A percentile compares a stretch with the other conserved stretches of the same genome.
phyloP scores from a whole-genome alignment of 2,113 vertebrate species.

The Neomonachus schauinslandi region DNA sequence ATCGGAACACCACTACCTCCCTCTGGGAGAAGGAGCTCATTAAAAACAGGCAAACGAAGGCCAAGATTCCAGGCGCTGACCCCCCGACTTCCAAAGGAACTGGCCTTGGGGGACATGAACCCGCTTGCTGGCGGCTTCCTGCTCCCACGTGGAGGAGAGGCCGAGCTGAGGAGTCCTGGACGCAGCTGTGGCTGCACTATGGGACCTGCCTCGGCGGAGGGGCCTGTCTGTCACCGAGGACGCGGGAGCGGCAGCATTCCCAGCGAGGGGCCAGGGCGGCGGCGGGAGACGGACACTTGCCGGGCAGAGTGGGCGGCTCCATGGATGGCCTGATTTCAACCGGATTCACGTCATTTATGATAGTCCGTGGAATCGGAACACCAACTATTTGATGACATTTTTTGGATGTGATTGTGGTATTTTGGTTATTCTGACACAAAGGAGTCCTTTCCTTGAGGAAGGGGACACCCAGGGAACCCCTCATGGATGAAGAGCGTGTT shows the following conservation, averaged over 20 bases:
- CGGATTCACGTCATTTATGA: rapidly evolving
- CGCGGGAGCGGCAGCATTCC: background rate
- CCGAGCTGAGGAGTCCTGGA: rapidly evolving
- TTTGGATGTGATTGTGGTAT: background rate
- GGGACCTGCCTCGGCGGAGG: background rate
- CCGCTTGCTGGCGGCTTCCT: rapidly evolving
- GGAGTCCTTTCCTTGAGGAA: background rate
- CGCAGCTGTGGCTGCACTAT: rapidly evolving
- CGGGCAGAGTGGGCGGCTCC: background rate
- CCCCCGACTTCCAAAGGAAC: background rate
- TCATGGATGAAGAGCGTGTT: too few relatives aligned
- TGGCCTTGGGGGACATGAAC: background rate
- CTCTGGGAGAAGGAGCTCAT: background rate
- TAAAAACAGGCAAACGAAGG: background rate
- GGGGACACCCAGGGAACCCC: background rate
- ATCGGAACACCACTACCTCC: background rate
- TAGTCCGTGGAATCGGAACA: background rate
- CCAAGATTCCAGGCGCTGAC: background rate
- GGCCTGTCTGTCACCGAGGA: background rate
- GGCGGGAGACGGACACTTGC: rapidly evolving
- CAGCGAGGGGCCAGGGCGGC: background rate
- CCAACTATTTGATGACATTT: background rate
- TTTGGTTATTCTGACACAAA: background rate
- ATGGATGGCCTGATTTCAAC: rapidly evolving
- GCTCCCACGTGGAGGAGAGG: background rate